These are phyloP conservation scores for Drosophila sproati DNA, from an alignment of 1,140 invertebrate species.

Conservation along the genomic window DNA sequence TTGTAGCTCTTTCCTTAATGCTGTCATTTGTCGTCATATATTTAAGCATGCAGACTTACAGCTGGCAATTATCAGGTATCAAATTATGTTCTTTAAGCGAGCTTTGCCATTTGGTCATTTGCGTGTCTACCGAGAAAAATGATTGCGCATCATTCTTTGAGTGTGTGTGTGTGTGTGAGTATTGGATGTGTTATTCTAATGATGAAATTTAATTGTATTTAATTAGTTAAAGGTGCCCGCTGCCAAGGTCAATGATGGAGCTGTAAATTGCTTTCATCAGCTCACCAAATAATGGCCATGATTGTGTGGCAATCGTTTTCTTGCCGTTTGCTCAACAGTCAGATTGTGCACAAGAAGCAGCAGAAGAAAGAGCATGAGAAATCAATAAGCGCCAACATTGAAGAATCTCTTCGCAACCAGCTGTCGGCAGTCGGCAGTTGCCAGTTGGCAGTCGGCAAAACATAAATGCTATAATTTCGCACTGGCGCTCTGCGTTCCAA, in stretches of 20 bases:
- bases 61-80: slow-evolving; percentile 5
- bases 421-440: slow-evolving; percentile 21
- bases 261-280: slow-evolving; percentile 68
- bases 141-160: slow-evolving; percentile 13
- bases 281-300: slow-evolving; percentile 36
- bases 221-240: not conserved
- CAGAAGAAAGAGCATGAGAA: slow-evolving; percentile 24
- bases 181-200: not conserved
- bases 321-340: not conserved
- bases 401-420: slow-evolving; percentile 26
- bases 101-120: slow-evolving; percentile 2
- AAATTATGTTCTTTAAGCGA: not conserved
- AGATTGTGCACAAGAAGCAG: not conserved
- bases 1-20: not conserved
- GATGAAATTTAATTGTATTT: not conserved
- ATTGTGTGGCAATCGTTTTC: slow-evolving; percentile 10
- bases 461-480: slow-evolving; percentile 53
- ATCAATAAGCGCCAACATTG: slow-evolving; percentile 56
- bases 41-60: not conserved
- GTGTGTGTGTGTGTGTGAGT: not conserved
- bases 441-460: not conserved
- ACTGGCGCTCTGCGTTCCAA: slow-evolving; percentile 18
- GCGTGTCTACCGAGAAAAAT: slow-evolving; percentile 35
- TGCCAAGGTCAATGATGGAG: slow-evolving; percentile 49
- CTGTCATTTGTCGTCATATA: slow-evolving; percentile 13